These are phyloP conservation scores for Leptopilina boulardi DNA, from an alignment of 1,140 invertebrate species.

Conservation along the genomic window DNA sequence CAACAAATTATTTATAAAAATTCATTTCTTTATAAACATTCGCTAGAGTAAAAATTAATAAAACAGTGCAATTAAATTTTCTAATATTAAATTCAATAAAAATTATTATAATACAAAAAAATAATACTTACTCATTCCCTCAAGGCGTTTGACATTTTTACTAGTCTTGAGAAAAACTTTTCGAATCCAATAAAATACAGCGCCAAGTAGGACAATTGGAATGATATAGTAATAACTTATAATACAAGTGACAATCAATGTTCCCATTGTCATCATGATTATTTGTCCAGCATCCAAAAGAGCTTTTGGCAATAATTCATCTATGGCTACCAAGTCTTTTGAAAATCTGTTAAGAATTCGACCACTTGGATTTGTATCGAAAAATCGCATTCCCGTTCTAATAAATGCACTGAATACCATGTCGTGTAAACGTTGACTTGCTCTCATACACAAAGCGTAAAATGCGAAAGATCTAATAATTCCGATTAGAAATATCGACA, in stretches of 20 bases:
- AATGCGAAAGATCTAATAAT: slow-evolving; percentile 78
- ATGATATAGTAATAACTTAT: slow-evolving; percentile 85
- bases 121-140: slow-evolving; percentile 83
- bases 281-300: slow-evolving; percentile 87
- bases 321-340: slow-evolving; percentile 88
- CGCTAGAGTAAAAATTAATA: too few species aligned
- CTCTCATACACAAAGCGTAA: slow-evolving; percentile 80
- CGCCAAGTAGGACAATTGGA: slow-evolving; percentile 81
- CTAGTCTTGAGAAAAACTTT: slow-evolving; percentile 89
- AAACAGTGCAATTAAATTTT: too few species aligned
- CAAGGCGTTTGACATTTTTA: slow-evolving; percentile 90
- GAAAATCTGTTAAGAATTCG: slow-evolving; percentile 86
- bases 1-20: too few species aligned
- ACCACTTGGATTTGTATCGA: slow-evolving; percentile 86
- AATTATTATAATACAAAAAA: slow-evolving; percentile 84
- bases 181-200: slow-evolving; percentile 84
- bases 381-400: slow-evolving; percentile 83
- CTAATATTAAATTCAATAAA: too few species aligned
- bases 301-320: slow-evolving; percentile 89
- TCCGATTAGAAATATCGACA: slow-evolving; percentile 73
- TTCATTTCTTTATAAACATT: too few species aligned
- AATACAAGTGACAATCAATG: slow-evolving; percentile 82
- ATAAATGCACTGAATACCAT: slow-evolving; percentile 81
- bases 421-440: slow-evolving; percentile 83
- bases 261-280: slow-evolving; percentile 79